Evolutionary conservation across 2,797 vertebrate species (phyloP).

Genomic region (Eulemur coronatus): DNA sequence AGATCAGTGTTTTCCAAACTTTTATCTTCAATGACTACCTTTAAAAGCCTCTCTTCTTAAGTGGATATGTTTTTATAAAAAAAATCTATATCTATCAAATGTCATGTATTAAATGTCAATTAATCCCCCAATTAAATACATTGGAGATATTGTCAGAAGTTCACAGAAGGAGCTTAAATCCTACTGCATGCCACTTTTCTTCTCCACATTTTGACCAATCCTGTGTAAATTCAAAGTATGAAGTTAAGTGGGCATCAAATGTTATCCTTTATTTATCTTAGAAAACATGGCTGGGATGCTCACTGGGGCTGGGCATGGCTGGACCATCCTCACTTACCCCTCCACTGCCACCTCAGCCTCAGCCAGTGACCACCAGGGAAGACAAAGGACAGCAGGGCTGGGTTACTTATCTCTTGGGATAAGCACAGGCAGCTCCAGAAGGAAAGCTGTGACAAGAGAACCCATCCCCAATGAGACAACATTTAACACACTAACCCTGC

Average conservation of each 20-base stretch:
- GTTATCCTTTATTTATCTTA: neutral
- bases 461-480: neutral
- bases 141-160: neutral
- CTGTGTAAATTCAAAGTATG: neutral
- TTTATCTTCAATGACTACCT: neutral
- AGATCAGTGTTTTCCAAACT: neutral
- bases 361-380: neutral
- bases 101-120: neutral
- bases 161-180: neutral
- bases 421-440: neutral
- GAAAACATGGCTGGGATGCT: neutral
- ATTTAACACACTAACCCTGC: neutral
- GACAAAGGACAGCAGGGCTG: neutral
- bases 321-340: neutral
- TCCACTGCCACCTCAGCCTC: neutral
- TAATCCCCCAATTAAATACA: neutral
- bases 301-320: neutral
- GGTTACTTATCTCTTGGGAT: neutral
- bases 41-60: neutral
- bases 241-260: neutral
- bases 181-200: neutral
- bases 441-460: neutral
- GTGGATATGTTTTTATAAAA: neutral
- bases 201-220: neutral
- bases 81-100: neutral